Evolutionary conservation across 1,140 invertebrate species (phyloP), one percentile per base, ranked within the genome.

Genomic region (Orchestia grillus): DNA sequence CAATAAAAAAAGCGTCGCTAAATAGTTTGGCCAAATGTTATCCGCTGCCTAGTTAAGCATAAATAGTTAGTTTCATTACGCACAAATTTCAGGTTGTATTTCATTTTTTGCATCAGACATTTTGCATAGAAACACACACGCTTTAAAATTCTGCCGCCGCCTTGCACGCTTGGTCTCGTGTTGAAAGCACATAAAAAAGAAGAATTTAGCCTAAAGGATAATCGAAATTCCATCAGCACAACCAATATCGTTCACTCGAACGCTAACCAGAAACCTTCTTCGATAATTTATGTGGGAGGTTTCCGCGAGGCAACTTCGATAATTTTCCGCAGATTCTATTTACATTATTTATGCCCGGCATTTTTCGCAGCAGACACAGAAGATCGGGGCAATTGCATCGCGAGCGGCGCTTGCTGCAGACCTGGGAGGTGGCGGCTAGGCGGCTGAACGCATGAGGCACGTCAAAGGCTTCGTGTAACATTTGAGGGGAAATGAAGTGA

Each of bases 181-280:
- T 90, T 90, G 41, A 90, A 90, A 90, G 88, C 88, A 44, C n/a
- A 44, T 16, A 41, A 40, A 44, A 45, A 45, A 94, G 44, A 45
- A 43, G 44, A 45, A 94, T 40, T 94, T 94, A 44, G 43, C 44
- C 92, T 44, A 44, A 94, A 94, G 92, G 92, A 94, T 94, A 94
- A 94, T 94, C 92, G 92, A 94, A 94, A 94, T 94, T 94, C 92
- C 92, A 94, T 94, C 92, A 94, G 92, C 44, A 45, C 92, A 94
- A 94, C 92, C 92, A 94, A 94, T 94, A 94, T 94, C 92, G 92
- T 94, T 94, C 92, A 94, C 92, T 94, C 44, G 43, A 94, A 94
- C 92, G 92, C 92, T 94, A 94, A 44, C 92, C 92, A 94, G 92
- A 94, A 94, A 94, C 92, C 44, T 40, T 91, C 88, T 91, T 45